Conservation (phyloP, 2,797 vertebrate species). For the Falco columbarius region DNA sequence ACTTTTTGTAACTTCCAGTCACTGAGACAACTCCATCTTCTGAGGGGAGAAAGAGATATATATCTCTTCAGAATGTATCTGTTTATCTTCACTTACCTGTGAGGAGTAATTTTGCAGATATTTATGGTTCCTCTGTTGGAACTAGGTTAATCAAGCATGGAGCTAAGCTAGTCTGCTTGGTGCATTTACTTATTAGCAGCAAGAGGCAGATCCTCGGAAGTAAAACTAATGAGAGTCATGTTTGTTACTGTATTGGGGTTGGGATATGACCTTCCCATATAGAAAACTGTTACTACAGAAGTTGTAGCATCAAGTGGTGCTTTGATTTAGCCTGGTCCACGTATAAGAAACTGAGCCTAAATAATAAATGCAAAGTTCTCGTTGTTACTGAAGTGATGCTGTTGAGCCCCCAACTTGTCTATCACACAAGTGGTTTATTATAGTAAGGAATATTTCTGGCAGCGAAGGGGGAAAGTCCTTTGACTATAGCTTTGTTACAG, state of each 20-base stretch:
- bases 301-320: not conserved
- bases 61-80: not conserved
- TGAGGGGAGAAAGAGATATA: not conserved
- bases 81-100: not conserved
- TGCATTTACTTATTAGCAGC: not conserved
- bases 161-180: not conserved
- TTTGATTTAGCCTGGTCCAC: not conserved
- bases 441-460: not conserved
- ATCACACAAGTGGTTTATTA: not conserved
- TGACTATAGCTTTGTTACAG: slow-evolving; percentile 20
- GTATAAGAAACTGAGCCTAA: not conserved
- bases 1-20: not conserved
- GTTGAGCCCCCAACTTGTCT: not conserved
- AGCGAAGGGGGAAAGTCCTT: not conserved
- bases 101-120: not conserved
- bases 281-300: not conserved
- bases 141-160: not conserved
- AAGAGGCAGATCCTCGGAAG: not conserved
- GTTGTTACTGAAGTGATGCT: not conserved
- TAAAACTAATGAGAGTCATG: not conserved
- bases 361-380: not conserved
- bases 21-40: not conserved
- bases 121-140: not conserved
- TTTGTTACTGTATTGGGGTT: not conserved
- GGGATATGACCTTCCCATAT: not conserved